Evolutionary conservation across 2,797 vertebrate genomes (phyloP), one percentile per base, ranked within the genome.

Genomic region (Phoxinus dragarum): DNA sequence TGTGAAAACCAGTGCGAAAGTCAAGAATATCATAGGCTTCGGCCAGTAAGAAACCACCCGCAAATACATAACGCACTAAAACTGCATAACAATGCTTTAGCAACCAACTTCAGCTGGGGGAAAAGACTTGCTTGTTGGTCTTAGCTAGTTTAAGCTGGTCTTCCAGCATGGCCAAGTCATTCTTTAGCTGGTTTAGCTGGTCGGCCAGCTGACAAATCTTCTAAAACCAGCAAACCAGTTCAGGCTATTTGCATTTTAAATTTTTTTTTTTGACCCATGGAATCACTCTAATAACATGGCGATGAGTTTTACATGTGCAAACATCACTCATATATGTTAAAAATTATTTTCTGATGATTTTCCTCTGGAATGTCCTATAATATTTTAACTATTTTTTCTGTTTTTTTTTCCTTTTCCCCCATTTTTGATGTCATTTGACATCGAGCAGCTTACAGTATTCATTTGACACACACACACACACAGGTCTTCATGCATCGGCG

Each of bases 401-500:
- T 8, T 31, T 52, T 34, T 34, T 21, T 3, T 3, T 12, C 21
- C 21, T 23, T 27, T 27, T 1, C 7, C 16, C 1, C 3, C 3
- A 23, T 64, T 64, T 19, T 3, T 31, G 36, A 52, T 4, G 19
- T n/a, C 3, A 38, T 34, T 74, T 52, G 73, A 75, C 73, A 49
- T 52, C 19, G 47, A 69, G 19, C 14, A 21, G 34, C 66, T 16
- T 23, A n/a, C 47, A 27, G 44, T 27, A 56, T 80, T 74, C 0
- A 72, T 72, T 1, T 69, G 61, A 31, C 59, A 64, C 69, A 47
- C 5, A 21, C 67, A 69, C 59, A 8, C 80, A 73, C 69, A 68
- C 61, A 42, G 59, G 56, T 64, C 56, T 74, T 74, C 42, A 21
- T 54, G 73, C 82, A 54, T 44, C 4, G 3, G 8, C 8, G 8